Evolutionary conservation across 30 jellyfish, hydroid and myxozoan species (phyloP).

Genomic region (Morbakka virulenta): DNA sequence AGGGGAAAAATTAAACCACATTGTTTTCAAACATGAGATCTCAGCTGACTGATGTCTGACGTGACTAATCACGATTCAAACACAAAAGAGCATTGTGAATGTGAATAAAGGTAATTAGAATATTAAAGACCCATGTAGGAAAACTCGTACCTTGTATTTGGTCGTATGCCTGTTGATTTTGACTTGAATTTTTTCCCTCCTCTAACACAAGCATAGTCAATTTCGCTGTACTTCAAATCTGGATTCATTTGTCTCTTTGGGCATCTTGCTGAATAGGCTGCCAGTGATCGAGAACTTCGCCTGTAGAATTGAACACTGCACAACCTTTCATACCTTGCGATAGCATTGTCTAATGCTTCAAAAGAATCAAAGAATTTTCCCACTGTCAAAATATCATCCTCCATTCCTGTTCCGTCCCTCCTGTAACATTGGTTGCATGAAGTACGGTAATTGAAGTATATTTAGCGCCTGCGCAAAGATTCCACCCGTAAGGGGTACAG

Average conservation of each 20-base stretch:
- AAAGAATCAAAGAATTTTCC: conserved; percentile 19
- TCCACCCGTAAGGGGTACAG: no score
- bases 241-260: conserved; percentile 3
- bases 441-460: not conserved
- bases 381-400: not conserved
- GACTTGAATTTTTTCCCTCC: conserved; percentile 43
- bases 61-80: no score
- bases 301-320: conserved; percentile 3
- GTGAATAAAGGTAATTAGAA: no score
- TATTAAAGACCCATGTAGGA: no score
- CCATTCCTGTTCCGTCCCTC: not conserved
- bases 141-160: not conserved
- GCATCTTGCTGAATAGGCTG: conserved; percentile 13
- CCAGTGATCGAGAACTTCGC: conserved; percentile 9
- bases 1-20: no score
- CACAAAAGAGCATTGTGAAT: no score
- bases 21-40: no score
- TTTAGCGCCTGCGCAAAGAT: not conserved
- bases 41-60: no score
- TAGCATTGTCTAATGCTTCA: not conserved
- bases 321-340: conserved; percentile 9
- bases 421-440: not conserved
- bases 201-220: conserved; percentile 28
- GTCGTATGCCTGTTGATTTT: conserved; percentile 1
- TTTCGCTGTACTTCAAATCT: conserved; percentile 12